Conservation (phyloP, 2,113 vertebrate species). For the Microtus richardsoni region DNA sequence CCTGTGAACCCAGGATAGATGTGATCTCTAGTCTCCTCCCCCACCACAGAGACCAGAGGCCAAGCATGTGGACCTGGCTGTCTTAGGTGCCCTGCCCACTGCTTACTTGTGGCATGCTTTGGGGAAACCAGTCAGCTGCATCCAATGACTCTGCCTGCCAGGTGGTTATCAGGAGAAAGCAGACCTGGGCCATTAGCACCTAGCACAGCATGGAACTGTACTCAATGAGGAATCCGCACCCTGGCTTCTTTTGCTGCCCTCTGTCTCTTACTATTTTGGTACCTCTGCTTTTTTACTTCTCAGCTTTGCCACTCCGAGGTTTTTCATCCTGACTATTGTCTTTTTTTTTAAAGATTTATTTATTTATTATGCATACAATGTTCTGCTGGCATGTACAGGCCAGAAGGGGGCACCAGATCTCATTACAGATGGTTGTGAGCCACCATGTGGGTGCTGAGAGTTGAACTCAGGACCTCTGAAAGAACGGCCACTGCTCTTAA, state of each 20-base stretch:
- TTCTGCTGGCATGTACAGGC: too few relatives aligned
- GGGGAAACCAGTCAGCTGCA: not conserved
- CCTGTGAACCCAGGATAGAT: not conserved
- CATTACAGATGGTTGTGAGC: too few relatives aligned
- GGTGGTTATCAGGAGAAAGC: not conserved
- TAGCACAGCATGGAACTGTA: fast-evolving
- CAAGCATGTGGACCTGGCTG: not conserved
- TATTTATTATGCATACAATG: too few relatives aligned
- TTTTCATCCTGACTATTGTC: not conserved
- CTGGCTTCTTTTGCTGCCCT: not conserved
- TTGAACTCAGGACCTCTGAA: too few relatives aligned
- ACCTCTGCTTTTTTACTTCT: not conserved
- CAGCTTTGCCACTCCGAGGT: not conserved
- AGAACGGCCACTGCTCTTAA: too few relatives aligned
- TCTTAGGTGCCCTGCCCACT: not conserved
- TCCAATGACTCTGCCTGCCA: fast-evolving
- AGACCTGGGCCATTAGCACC: too few relatives aligned
- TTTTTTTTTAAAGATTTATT: too few relatives aligned
- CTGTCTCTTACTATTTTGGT: not conserved
- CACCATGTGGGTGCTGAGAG: too few relatives aligned
- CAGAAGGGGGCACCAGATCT: too few relatives aligned
- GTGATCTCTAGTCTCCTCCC: not conserved
- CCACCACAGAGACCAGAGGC: fast-evolving
- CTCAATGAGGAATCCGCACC: not conserved
- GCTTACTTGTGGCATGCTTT: not conserved